Conservation (phyloP, 2,113 vertebrate species). For the Peromyscus polionotus region DNA sequence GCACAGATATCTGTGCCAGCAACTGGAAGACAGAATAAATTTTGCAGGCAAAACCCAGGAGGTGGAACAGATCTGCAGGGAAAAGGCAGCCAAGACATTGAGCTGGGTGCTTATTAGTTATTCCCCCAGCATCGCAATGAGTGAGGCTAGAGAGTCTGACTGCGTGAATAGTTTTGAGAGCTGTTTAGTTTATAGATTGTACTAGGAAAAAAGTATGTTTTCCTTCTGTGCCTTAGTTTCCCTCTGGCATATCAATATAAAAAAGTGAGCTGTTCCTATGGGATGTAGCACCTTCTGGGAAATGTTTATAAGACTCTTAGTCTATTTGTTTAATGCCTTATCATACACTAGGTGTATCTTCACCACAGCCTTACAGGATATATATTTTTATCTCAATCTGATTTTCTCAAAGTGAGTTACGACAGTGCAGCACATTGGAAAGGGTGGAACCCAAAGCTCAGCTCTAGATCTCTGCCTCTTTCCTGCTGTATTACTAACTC, state of each 20-base stretch:
- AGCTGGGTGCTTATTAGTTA: not conserved
- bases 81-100: not conserved
- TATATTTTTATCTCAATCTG: not conserved
- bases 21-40: not conserved
- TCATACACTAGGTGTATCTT: not conserved
- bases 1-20: not conserved
- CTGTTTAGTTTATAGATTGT: constrained; percentile 44
- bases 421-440: not conserved
- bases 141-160: not conserved
- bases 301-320: constrained; percentile 39
- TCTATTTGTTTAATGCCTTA: constrained; percentile 21
- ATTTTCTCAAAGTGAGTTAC: not conserved
- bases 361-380: not conserved
- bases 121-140: not conserved
- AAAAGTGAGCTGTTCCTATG: constrained; percentile 30
- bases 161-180: not conserved
- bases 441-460: not conserved
- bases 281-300: not conserved
- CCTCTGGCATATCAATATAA: constrained; percentile 37
- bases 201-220: constrained; percentile 51
- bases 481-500: not conserved
- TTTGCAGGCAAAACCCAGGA: not conserved
- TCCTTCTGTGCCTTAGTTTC: constrained; percentile 74
- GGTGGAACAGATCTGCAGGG: not conserved
- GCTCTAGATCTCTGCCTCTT: not conserved